Evolutionary conservation across 2,888 invertebrate genomes (phyloP).

Genomic region (Thymelicus sylvestris): DNA sequence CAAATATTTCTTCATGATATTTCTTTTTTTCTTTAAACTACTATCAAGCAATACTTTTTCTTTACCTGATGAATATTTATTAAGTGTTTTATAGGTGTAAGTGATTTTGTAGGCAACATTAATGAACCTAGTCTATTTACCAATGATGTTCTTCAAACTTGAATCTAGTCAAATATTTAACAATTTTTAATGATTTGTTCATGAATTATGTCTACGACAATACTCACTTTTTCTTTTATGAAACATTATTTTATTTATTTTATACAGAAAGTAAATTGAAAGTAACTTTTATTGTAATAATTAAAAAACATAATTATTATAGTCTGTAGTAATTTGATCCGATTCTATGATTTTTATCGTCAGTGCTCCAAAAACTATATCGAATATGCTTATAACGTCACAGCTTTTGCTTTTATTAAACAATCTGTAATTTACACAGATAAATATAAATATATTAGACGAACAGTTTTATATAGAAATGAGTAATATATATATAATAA

Average conservation of each 20-base stretch:
- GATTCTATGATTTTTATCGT: not conserved
- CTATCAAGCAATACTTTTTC: not conserved
- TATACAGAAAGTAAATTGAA: not conserved
- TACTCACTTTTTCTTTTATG: not conserved
- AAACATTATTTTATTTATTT: not conserved
- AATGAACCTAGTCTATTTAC: constrained; percentile 17
- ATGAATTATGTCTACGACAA: not conserved
- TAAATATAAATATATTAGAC: not conserved
- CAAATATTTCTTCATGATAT: not conserved
- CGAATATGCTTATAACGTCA: constrained; percentile 21
- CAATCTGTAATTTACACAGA: constrained; percentile 3
- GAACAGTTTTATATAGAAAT: constrained; percentile 7
- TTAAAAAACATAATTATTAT: too few species aligned
- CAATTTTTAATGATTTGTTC: not conserved
- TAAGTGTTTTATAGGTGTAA: not conserved
- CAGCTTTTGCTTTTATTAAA: constrained; percentile 31
- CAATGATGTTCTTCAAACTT: constrained; percentile 1
- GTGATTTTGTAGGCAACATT: not conserved
- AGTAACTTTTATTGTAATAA: not conserved
- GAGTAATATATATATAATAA: constrained; percentile 35
- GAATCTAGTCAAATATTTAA: constrained; percentile 26
- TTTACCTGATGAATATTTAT: not conserved
- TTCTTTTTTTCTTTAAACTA: not conserved
- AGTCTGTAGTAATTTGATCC: too few species aligned
- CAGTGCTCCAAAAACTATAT: constrained; percentile 2